phyloP scores from a whole-genome alignment of 1,140 invertebrate species.

The Pinna nobilis region DNA sequence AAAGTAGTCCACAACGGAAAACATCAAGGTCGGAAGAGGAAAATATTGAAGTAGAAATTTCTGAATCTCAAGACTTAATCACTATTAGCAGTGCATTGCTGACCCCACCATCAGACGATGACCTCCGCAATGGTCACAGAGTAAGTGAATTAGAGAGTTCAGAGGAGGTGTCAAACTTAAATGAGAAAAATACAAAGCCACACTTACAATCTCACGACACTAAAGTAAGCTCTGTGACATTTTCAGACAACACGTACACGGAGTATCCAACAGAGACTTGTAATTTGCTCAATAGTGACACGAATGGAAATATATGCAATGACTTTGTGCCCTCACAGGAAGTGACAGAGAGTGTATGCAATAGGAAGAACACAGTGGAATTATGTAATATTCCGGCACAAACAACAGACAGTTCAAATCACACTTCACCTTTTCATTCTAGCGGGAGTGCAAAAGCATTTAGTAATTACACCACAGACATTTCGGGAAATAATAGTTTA shows the following conservation, averaged over 20 bases:
- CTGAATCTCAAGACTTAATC: conserved; percentile 18
- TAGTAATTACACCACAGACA: conserved; percentile 24
- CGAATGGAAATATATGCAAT: too few relatives aligned
- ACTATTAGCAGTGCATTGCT: conserved; percentile 45
- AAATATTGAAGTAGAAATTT: conserved; percentile 17
- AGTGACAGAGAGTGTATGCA: too few relatives aligned
- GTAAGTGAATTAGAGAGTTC: too few relatives aligned
- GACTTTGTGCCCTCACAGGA: too few relatives aligned
- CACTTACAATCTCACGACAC: too few relatives aligned
- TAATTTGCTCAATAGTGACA: not conserved
- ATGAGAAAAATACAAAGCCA: too few relatives aligned
- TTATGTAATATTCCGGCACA: not conserved
- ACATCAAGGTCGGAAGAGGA: not conserved
- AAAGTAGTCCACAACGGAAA: not conserved
- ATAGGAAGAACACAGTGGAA: too few relatives aligned
- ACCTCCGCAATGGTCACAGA: conserved; percentile 32
- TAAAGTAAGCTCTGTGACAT: conserved; percentile 5
- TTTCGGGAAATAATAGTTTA: conserved; percentile 25
- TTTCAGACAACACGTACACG: conserved; percentile 11
- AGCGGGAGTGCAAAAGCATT: conserved; percentile 15
- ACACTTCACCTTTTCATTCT: conserved; percentile 6
- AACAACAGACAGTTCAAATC: conserved; percentile 14
- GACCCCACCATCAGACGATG: conserved; percentile 58
- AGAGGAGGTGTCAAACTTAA: too few relatives aligned
- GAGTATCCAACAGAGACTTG: not conserved